Conservation (phyloP, 2,888 invertebrate genomes). For the Dolichomitus sp. region DNA sequence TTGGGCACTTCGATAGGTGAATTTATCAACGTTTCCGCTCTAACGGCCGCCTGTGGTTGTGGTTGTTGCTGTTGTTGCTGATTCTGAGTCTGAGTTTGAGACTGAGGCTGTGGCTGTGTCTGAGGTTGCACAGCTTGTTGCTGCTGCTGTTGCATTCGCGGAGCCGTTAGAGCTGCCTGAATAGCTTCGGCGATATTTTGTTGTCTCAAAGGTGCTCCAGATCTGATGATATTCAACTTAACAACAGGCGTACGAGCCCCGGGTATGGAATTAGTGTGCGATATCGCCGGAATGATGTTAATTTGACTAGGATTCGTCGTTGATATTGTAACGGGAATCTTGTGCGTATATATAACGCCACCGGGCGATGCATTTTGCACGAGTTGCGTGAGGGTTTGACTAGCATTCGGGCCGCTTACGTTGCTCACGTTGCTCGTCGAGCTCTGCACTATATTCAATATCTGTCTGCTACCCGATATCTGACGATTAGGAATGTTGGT, state of each 20-base stretch:
- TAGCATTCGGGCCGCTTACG: constrained; percentile 72
- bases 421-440: constrained; percentile 73
- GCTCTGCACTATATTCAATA: constrained; percentile 82
- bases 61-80: constrained; percentile 87
- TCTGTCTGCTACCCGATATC: constrained; percentile 78
- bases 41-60: constrained; percentile 86
- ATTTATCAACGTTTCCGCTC: constrained; percentile 75
- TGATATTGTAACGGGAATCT: constrained; percentile 89
- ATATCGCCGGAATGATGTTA: constrained; percentile 82
- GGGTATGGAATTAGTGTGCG: constrained; percentile 78
- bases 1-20: constrained; percentile 81
- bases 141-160: constrained; percentile 78
- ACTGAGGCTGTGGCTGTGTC: constrained; percentile 82
- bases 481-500: constrained; percentile 81
- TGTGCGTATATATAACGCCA: constrained; percentile 91
- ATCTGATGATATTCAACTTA: constrained; percentile 83
- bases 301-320: constrained; percentile 83
- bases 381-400: constrained; percentile 81
- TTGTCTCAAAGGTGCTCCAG: constrained; percentile 75
- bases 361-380: constrained; percentile 87
- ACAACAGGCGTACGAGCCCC: constrained; percentile 83
- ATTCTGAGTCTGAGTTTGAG: constrained; percentile 88
- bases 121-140: constrained; percentile 86
- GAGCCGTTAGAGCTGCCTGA: constrained; percentile 80
- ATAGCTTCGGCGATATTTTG: constrained; percentile 79